phyloP scores from a whole-genome alignment of 2,113 vertebrate genomes.

The Manacus vitellinus region DNA sequence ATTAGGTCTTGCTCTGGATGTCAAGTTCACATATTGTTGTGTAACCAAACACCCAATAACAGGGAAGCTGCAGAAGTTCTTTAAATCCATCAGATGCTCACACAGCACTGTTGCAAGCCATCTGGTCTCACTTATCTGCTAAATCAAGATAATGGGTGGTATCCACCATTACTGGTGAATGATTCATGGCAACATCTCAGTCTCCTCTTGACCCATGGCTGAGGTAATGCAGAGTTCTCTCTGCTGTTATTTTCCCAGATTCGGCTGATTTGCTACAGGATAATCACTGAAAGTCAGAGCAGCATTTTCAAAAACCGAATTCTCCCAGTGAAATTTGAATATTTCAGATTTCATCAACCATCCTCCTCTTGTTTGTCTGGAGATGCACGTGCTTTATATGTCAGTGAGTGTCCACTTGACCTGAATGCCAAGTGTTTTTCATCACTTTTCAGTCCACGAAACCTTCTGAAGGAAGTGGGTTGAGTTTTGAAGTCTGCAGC shows the following conservation, averaged over 20 bases:
- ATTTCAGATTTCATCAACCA: not conserved
- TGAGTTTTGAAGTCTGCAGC: not conserved
- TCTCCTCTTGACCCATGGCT: not conserved
- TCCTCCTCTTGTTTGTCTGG: not conserved
- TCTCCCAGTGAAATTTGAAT: not conserved
- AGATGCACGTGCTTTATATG: rapidly evolving
- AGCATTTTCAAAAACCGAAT: not conserved
- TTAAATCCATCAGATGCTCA: not conserved
- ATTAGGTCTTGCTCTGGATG: not conserved
- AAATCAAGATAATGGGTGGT: slow-evolving; percentile 23
- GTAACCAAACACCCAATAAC: not conserved
- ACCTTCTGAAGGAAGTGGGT: not conserved
- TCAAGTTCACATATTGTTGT: not conserved
- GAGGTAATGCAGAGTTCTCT: not conserved
- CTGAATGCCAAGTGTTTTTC: not conserved
- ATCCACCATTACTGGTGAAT: slow-evolving; percentile 21
- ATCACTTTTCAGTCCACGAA: not conserved
- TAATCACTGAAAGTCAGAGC: not conserved
- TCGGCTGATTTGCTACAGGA: not conserved
- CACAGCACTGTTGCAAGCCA: not conserved
- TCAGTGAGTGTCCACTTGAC: not conserved
- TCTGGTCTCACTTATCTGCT: slow-evolving; percentile 45
- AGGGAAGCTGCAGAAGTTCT: not conserved
- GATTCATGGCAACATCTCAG: not conserved
- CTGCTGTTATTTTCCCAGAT: not conserved